phyloP scores from a whole-genome alignment of 92 coral and sea anemone genomes.

The Pocillopora grandis region DNA sequence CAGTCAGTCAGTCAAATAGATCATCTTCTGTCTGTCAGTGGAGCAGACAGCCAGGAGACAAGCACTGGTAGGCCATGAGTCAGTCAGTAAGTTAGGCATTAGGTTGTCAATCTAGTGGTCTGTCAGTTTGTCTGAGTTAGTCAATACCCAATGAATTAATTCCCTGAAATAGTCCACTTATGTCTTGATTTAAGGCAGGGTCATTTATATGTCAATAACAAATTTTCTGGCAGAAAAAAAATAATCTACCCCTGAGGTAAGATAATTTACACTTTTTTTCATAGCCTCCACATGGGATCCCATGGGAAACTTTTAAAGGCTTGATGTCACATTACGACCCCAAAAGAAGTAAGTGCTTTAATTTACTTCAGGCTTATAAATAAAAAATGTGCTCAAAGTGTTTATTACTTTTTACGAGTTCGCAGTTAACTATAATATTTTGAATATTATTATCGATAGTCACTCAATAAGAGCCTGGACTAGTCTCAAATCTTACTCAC shows the following conservation, averaged over 20 bases:
- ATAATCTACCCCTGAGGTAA: background rate
- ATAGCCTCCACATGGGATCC: constrained; percentile 81
- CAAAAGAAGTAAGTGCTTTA: constrained; percentile 62
- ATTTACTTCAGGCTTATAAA: background rate
- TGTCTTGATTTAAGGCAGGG: no score
- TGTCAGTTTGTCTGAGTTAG: background rate
- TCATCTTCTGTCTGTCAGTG: background rate
- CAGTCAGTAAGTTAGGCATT: background rate
- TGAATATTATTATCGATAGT: no score
- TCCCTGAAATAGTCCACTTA: no score
- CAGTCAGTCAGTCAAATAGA: background rate
- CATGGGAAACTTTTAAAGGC: constrained; percentile 49
- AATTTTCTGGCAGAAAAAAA: background rate
- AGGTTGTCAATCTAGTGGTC: background rate
- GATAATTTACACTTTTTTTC: background rate
- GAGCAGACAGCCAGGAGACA: no score
- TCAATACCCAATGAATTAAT: background rate
- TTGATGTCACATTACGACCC: constrained; percentile 84
- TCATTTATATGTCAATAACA: no score
- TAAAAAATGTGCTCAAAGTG: no score
- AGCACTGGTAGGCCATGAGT: background rate
- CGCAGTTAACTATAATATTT: no score
- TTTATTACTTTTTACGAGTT: no score
- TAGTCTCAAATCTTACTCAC: no score
- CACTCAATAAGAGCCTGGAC: background rate